A percentile compares a stretch with the other conserved stretches of the same genome.
Evolutionary conservation across 2,113 vertebrate genomes (phyloP).

Genomic region (Dicaeum eximium): DNA sequence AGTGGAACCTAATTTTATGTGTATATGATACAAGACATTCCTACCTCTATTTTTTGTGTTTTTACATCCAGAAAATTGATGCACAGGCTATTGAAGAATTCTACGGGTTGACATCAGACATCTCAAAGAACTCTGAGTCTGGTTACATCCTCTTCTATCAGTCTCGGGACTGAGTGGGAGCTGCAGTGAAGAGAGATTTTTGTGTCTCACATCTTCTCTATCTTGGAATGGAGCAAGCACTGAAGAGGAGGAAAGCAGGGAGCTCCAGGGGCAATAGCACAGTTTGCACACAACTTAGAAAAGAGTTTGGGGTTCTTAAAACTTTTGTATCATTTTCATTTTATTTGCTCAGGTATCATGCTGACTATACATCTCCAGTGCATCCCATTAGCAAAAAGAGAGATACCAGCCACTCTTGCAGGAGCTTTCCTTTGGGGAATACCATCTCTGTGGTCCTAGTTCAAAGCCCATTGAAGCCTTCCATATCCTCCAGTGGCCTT

Average conservation of each 20-base stretch:
- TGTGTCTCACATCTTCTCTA: constrained; percentile 62
- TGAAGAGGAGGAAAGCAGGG: constrained; percentile 61
- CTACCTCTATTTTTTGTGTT: background rate
- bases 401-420: constrained; percentile 66
- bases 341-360: constrained; percentile 79
- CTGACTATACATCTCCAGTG: constrained; percentile 61
- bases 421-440: constrained; percentile 52
- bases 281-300: constrained; percentile 76
- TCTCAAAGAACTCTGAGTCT: constrained; percentile 86
- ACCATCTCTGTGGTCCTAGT: constrained; percentile 22
- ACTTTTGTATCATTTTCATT: constrained; percentile 66
- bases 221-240: constrained; percentile 68
- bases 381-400: constrained; percentile 52
- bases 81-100: constrained; percentile 88
- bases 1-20: background rate
- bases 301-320: constrained; percentile 60
- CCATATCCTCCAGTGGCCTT: background rate
- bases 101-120: constrained; percentile 85
- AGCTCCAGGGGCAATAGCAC: constrained; percentile 70
- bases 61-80: constrained; percentile 79
- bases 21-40: background rate
- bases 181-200: constrained; percentile 41
- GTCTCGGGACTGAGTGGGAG: constrained; percentile 77
- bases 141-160: constrained; percentile 88
- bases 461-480: constrained; percentile 9